These are phyloP conservation scores for Trichomycterus rosablanca DNA, from an alignment of 2,113 vertebrate genomes.

Conservation along the genomic window DNA sequence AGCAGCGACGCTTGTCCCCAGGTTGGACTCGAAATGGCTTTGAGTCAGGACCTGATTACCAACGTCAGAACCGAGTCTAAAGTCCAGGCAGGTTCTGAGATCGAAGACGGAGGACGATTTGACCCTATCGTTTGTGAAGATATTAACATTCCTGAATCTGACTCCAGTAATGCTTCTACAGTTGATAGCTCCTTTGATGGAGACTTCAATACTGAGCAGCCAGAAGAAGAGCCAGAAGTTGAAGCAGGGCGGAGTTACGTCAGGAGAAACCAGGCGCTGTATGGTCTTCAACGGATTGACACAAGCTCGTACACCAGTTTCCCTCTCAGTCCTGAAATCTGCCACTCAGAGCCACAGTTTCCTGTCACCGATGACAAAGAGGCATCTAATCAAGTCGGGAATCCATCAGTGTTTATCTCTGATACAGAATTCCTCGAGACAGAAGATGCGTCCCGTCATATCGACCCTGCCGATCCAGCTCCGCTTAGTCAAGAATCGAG, in stretches of 20 bases:
- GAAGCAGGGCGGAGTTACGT: conserved; percentile 17
- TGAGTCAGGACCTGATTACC: conserved; percentile 8
- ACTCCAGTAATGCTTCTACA: conserved; percentile 35
- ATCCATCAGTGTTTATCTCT: neutral
- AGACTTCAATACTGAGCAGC: conserved; percentile 19
- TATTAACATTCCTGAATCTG: conserved; percentile 3
- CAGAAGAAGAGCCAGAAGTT: conserved; percentile 8
- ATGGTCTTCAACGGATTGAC: conserved; percentile 38
- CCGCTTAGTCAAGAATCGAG: neutral
- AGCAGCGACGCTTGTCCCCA: conserved; percentile 3
- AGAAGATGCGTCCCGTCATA: neutral
- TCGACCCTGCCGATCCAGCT: conserved; percentile 7
- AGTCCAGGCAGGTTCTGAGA: neutral
- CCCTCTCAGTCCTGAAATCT: conserved; percentile 38
- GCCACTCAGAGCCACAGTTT: conserved; percentile 14
- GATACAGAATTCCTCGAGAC: conserved; percentile 12
- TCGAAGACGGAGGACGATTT: conserved; percentile 12
- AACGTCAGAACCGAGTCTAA: neutral
- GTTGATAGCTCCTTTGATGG: conserved; percentile 34
- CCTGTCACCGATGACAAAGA: neutral
- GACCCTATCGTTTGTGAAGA: conserved; percentile 24
- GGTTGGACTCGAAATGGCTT: conserved; percentile 1
- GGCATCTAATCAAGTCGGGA: neutral
- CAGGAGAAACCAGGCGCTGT: conserved; percentile 24
- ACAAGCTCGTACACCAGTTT: conserved; percentile 40